phyloP scores from a whole-genome alignment of 2,888 invertebrate genomes.

The Tromatobia lineatoria region DNA sequence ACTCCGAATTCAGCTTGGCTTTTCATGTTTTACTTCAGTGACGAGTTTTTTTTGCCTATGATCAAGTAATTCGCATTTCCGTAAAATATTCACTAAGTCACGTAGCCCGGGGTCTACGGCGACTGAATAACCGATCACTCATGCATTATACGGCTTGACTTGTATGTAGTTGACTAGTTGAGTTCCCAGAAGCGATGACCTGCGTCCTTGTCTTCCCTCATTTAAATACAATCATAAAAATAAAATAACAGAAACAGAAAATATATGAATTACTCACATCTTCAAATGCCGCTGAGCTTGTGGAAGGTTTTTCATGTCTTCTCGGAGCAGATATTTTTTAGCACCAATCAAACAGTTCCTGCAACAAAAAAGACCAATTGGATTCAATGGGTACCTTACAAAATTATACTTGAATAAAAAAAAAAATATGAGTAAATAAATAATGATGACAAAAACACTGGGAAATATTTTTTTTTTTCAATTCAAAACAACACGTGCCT shows the following conservation, averaged over 20 bases:
- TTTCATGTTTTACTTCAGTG: background rate
- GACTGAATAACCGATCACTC: slow-evolving; percentile 7
- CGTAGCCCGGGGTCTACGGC: slow-evolving; percentile 14
- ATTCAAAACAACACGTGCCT: too few species aligned
- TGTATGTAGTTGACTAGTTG: background rate
- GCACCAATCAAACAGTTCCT: slow-evolving; percentile 88
- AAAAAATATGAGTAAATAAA: too few species aligned
- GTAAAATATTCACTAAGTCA: slow-evolving; percentile 17
- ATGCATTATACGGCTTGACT: slow-evolving; percentile 11
- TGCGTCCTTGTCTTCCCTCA: background rate
- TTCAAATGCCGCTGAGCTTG: slow-evolving; percentile 86
- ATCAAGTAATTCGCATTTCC: background rate
- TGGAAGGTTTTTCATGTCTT: slow-evolving; percentile 87
- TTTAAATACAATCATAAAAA: slow-evolving; percentile 4
- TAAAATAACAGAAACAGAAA: background rate
- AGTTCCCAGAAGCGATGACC: background rate
- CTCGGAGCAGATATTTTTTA: slow-evolving; percentile 89
- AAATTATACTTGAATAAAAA: too few species aligned
- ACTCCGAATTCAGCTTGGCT: background rate
- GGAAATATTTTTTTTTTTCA: too few species aligned
- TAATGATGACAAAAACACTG: too few species aligned
- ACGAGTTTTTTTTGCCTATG: background rate
- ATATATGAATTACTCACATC: slow-evolving; percentile 85
- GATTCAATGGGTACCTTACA: too few species aligned
- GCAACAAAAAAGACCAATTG: slow-evolving; percentile 12